These are phyloP conservation scores for Lagria hirta DNA, from an alignment of 2,888 invertebrate genomes.

Conservation along the genomic window DNA sequence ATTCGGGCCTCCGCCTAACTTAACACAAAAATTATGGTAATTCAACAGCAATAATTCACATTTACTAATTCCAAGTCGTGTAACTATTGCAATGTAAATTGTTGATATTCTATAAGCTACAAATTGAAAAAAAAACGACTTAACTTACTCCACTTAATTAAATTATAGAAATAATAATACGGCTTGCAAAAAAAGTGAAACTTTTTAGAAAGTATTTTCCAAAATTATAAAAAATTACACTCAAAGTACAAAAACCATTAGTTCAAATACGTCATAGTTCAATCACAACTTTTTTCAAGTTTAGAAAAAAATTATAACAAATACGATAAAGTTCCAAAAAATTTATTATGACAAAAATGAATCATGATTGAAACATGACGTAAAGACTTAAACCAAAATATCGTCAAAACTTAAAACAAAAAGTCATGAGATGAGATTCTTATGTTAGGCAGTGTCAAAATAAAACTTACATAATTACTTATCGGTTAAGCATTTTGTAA, in stretches of 20 bases:
- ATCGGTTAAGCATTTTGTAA: conserved; percentile 13
- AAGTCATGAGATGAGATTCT: conserved; percentile 27
- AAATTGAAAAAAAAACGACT: conserved; percentile 29
- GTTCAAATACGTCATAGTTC: too few species aligned
- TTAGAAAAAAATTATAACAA: too few species aligned
- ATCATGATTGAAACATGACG: too few species aligned
- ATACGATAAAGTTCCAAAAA: too few species aligned
- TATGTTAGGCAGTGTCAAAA: conserved; percentile 41
- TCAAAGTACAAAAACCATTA: too few species aligned
- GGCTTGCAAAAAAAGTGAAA: too few species aligned
- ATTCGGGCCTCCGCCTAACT: conserved; percentile 20
- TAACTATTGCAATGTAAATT: conserved; percentile 25
- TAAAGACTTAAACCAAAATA: too few species aligned
- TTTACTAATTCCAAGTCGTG: conserved; percentile 7
- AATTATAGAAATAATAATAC: conserved; percentile 4
- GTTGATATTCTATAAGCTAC: conserved; percentile 27
- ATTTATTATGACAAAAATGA: too few species aligned
- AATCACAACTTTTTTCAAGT: too few species aligned
- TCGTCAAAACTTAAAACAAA: too few species aligned
- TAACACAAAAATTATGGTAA: conserved; percentile 18
- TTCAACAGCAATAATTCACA: conserved; percentile 22
- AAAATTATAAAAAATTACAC: too few species aligned
- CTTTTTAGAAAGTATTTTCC: too few species aligned
- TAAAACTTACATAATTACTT: conserved; percentile 28
- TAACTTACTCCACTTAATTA: conserved; percentile 25